Evolutionary conservation across 2,797 vertebrate species (phyloP), one percentile per base, ranked within the genome.

Genomic region (Clamator glandarius): DNA sequence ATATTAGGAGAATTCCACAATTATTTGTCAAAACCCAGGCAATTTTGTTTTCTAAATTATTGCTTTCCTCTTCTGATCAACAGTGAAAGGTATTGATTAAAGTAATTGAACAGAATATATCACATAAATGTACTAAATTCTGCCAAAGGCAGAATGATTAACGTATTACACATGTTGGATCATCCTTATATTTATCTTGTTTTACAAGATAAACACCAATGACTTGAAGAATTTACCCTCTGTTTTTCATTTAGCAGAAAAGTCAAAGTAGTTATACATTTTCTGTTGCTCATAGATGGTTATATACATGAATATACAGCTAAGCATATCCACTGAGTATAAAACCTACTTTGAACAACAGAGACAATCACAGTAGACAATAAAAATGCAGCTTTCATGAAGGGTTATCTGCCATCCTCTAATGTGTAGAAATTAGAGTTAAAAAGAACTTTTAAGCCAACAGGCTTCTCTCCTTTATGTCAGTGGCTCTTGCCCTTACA

Each of bases 301-400:
- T 39, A 39, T 39, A 39, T 39, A 39, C 39, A 39, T 39, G 39
- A 39, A 39, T 42, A 39, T 25, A 69, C 5, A 35, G 35, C 57
- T 66, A 58, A 57, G 66, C 20, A 50, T 24, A 74, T 15, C 36
- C 75, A 64, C 25, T 26, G 36, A 74, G 51, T 76, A 21, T 67
- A 87, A 64, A 52, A 82, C 82, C 50, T 70, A 66, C 42, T 74
- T 69, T 18, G 10, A 91, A 75, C 33, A 62, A 81, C 29, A 78
- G 52, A 78, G 70, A 59, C 46, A 66, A 72, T 70, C 73, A 77
- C 20, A 31, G 46, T 52, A 78, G 48, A 63, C 62, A 77, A 69
- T 63, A 64, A 74, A 89, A 78, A 61, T 21, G 26, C 16, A 14
- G 9, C 67, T 87, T 88, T 82, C 62, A 12, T 35, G 7, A 58